phyloP scores from a whole-genome alignment of 1,140 invertebrate species.

The Procambarus virginalis region DNA sequence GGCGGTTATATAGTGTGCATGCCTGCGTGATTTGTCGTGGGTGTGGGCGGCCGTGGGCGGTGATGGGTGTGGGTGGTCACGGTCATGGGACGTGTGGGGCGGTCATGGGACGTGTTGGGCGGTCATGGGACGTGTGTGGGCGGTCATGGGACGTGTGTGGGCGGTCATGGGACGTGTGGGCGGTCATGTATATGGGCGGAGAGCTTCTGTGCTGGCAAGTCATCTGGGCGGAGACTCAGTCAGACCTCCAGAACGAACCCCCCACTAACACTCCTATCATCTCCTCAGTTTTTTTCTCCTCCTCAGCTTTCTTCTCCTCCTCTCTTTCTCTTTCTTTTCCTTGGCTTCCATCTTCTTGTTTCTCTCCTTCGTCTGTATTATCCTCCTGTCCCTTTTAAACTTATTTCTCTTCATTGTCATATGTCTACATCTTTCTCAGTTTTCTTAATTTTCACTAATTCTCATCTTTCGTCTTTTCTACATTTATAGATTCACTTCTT shows the following conservation, averaged over 20 bases:
- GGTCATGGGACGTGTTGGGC: too few species aligned
- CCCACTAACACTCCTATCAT: not conserved
- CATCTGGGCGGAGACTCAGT: conserved; percentile 8
- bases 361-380: conserved; percentile 5
- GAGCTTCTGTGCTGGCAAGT: not conserved
- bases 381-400: too few species aligned
- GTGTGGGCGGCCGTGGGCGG: too few species aligned
- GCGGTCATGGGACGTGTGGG: too few species aligned
- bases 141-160: conserved; percentile 8
- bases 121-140: not conserved
- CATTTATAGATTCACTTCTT: too few species aligned
- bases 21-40: too few species aligned
- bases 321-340: not conserved
- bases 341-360: not conserved
- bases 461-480: not conserved
- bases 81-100: too few species aligned
- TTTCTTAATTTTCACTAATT: too few species aligned
- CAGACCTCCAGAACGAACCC: not conserved
- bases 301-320: not conserved
- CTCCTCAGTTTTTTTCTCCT: too few species aligned
- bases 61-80: too few species aligned
- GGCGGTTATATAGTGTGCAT: too few species aligned
- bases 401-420: not conserved
- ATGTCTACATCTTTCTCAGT: too few species aligned
- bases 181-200: not conserved